Conservation (phyloP, 2,797 vertebrate species). For the Pelodytes ibericus region DNA sequence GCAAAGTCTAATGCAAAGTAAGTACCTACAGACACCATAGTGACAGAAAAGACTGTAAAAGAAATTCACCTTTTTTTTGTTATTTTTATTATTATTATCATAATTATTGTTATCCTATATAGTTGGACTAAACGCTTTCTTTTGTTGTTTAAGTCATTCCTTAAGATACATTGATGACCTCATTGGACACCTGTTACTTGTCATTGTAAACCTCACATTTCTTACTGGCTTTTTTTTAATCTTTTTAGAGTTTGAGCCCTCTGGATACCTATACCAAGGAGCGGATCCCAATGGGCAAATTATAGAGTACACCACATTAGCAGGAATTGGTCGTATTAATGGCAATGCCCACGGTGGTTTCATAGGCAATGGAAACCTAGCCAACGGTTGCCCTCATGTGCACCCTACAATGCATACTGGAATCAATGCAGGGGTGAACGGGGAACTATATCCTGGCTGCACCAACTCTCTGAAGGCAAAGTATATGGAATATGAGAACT, state of each 20-base stretch:
- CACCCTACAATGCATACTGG: conserved; percentile 84
- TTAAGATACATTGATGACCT: too few species aligned
- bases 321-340: conserved; percentile 75
- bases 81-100: too few species aligned
- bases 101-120: too few species aligned
- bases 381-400: conserved; percentile 82
- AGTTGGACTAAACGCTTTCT: too few species aligned
- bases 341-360: conserved; percentile 79
- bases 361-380: conserved; percentile 70
- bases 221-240: conserved; percentile 24
- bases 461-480: conserved; percentile 68
- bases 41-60: neutral
- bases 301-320: conserved; percentile 82
- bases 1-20: conserved; percentile 88
- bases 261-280: conserved; percentile 87
- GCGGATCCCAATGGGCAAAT: conserved; percentile 84
- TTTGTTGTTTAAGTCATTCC: too few species aligned
- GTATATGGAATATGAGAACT: conserved; percentile 78
- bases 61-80: too few species aligned
- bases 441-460: conserved; percentile 76
- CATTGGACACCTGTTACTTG: too few species aligned
- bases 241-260: conserved; percentile 87
- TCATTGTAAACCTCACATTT: neutral
- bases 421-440: conserved; percentile 71
- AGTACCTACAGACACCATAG: conserved; percentile 62